Conservation (phyloP, 2,888 invertebrate species). For the Mesochorus sp. region DNA sequence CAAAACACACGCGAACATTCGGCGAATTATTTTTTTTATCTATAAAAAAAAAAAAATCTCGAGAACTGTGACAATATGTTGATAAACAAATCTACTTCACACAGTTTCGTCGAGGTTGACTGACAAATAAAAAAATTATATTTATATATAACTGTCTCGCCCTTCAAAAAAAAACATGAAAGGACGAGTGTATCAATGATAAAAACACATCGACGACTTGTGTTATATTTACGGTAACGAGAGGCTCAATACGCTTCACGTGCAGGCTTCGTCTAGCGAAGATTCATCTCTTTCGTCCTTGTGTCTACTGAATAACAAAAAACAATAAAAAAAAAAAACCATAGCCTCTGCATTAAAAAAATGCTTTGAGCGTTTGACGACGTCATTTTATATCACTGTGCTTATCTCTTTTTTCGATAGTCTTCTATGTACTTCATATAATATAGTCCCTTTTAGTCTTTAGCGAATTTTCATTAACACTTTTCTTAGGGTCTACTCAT, state of each 20-base stretch:
- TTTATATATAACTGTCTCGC: constrained; percentile 7
- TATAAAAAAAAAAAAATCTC: constrained; percentile 9
- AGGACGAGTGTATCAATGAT: not conserved
- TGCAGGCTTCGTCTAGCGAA: constrained; percentile 53
- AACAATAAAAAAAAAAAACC: constrained; percentile 25
- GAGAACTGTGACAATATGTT: constrained; percentile 36
- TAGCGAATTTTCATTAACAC: constrained; percentile 55
- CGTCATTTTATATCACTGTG: constrained; percentile 23
- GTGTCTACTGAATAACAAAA: constrained; percentile 48
- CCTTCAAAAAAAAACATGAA: constrained; percentile 34
- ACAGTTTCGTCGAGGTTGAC: constrained; percentile 27
- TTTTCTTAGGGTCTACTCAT: constrained; percentile 14
- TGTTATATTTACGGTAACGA: constrained; percentile 13
- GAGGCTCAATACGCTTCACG: constrained; percentile 13
- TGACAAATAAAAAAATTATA: not conserved
- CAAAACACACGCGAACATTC: constrained; percentile 12
- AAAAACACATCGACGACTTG: constrained; percentile 26
- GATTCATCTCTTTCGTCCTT: constrained; percentile 30
- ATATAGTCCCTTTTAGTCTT: constrained; percentile 17
- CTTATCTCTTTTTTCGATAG: constrained; percentile 47
- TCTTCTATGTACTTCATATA: constrained; percentile 30
- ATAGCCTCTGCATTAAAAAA: constrained; percentile 35
- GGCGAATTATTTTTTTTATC: constrained; percentile 29
- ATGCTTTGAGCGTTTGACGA: constrained; percentile 49
- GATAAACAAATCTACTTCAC: constrained; percentile 36